phyloP scores from a whole-genome alignment of 2,797 vertebrate species.

The Molossus alvarezi region DNA sequence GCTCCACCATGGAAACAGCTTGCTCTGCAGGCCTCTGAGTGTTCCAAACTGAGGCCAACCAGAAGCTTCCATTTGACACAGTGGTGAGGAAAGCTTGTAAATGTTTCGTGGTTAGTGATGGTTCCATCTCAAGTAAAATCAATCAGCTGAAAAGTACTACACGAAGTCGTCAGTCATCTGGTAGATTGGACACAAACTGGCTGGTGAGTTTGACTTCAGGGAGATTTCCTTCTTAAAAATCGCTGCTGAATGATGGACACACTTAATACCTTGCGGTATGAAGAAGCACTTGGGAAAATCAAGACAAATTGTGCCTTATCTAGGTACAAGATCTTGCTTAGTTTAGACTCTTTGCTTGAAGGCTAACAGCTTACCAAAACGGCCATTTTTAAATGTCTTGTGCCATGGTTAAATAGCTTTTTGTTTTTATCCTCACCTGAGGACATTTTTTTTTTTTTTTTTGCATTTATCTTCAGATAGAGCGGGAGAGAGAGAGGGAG shows the following conservation, averaged over 20 bases:
- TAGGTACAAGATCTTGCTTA: constrained; percentile 38
- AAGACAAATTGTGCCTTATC: constrained; percentile 68
- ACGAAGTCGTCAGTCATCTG: neutral
- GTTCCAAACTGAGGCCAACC: constrained; percentile 43
- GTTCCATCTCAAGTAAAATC: constrained; percentile 51
- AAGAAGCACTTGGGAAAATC: constrained; percentile 75
- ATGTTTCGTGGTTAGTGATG: neutral
- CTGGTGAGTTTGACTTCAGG: constrained; percentile 51
- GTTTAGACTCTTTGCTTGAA: constrained; percentile 58
- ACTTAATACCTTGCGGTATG: constrained; percentile 41
- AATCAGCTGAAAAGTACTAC: constrained; percentile 56
- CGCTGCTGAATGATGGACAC: constrained; percentile 47
- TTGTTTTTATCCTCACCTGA: neutral
- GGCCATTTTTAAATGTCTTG: constrained; percentile 59
- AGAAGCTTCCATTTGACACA: constrained; percentile 63
- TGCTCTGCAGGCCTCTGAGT: constrained; percentile 60
- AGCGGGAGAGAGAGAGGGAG: no score
- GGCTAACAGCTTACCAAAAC: constrained; percentile 62
- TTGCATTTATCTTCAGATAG: no score
- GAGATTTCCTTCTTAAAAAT: constrained; percentile 66
- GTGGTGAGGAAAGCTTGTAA: constrained; percentile 59
- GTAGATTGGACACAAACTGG: constrained; percentile 30
- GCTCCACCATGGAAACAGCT: constrained; percentile 58
- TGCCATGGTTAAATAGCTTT: constrained; percentile 62
- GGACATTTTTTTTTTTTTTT: no score